Evolutionary conservation across 2,888 invertebrate genomes (phyloP).

Genomic region (Andrena dorsata): DNA sequence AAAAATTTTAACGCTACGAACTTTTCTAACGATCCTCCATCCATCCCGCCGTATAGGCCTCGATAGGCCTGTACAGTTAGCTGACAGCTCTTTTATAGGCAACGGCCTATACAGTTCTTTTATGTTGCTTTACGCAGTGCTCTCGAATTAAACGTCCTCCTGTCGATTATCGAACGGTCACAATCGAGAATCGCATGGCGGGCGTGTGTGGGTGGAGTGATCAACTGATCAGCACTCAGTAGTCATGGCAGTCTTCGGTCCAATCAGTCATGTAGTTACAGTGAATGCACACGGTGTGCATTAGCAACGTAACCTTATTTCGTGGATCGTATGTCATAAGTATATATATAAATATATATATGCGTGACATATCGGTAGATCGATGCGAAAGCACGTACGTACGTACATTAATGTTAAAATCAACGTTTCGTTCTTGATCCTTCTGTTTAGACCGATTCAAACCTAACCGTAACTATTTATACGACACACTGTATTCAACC

Average conservation of each 20-base stretch:
- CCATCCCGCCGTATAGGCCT: too few species aligned
- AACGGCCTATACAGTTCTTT: conserved; percentile 10
- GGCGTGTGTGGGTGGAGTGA: not conserved
- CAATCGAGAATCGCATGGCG: conserved; percentile 7
- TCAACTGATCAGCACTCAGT: not conserved
- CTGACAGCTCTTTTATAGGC: too few species aligned
- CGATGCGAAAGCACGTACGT: not conserved
- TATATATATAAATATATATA: conserved; percentile 26
- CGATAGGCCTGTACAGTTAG: not conserved
- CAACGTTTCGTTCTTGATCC: not conserved
- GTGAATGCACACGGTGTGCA: conserved; percentile 11
- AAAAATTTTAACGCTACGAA: not conserved
- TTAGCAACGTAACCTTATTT: conserved; percentile 52
- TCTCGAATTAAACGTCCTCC: not conserved
- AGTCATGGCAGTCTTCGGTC: not conserved
- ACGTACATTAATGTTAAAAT: not conserved
- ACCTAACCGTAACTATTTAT: conserved; percentile 7
- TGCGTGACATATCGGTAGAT: conserved; percentile 8
- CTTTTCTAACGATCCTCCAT: not conserved
- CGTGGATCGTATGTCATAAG: conserved; percentile 26
- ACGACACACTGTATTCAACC: not conserved
- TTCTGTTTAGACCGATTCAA: not conserved
- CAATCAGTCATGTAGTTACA: not conserved
- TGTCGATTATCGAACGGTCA: conserved; percentile 21
- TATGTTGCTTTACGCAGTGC: not conserved